Evolutionary conservation across 92 coral and sea anemone species (phyloP), one percentile per base, ranked within the genome.

Genomic region (Epizoanthus illoricatus): DNA sequence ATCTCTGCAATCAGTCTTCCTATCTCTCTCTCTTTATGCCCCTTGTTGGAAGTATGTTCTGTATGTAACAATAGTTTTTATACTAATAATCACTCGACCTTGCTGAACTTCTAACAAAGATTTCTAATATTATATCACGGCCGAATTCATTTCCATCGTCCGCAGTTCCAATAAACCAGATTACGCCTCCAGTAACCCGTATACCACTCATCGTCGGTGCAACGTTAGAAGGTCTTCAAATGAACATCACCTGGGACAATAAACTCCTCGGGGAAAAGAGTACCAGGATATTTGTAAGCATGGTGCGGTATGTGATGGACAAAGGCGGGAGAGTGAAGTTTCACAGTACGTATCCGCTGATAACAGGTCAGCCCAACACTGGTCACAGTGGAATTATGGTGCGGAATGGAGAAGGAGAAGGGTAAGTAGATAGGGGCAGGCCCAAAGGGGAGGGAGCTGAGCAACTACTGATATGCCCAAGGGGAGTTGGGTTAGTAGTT

Each of bases 161-260:
- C 59, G 15, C 65, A 76, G 81, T 76, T 76, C 81, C 81, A 19
- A 76, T 76, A 61, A 76, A 76, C 58, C 41, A 33, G 60, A 33
- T 76, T 19, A 18, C 10, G 12, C 60, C 66, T 41, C 81, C 39
- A 41, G 81, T 76, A 10, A 63, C 20, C 7, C 71, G 58, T 4
- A 62, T 23, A 41, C 81, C 63, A 43, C 13, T 20, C 5, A 17
- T 42, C 10, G 66, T 41, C 10, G 58, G 15, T n/a, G 2, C 47
- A 11, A 63, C 58, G 41, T 12, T 18, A 19, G 81, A 76, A 7
- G 21, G 36, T 0, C 12, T 0, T 5, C 70, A 71, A 45, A 62
- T 76, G 71, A 76, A 63, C 58, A 63, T 76, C 60, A 76, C 71
- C 0, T 76, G 81, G 81, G 81, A 76, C 71, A 40, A n/a, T 8